Conservation (phyloP, 2,888 invertebrate genomes). For the Cantharis nigra region DNA sequence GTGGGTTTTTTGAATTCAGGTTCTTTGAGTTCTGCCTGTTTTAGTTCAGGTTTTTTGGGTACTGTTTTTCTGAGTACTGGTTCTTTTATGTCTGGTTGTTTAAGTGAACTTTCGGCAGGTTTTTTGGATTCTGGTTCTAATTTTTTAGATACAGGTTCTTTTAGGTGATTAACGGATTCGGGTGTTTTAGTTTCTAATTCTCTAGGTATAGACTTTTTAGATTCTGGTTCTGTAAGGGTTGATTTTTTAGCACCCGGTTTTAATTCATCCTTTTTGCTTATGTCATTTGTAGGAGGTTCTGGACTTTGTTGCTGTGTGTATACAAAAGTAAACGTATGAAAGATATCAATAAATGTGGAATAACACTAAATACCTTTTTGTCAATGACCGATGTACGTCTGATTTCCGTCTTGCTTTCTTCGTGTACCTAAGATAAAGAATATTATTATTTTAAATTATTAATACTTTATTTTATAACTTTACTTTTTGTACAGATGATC, state of each 20-base stretch:
- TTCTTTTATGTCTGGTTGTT: conserved; percentile 40
- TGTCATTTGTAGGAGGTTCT: conserved; percentile 39
- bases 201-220: conserved; percentile 28
- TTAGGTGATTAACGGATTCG: conserved; percentile 31
- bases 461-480: background rate
- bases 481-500: conserved; percentile 52
- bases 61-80: conserved; percentile 38
- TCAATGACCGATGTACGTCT: conserved; percentile 56
- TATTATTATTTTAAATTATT: background rate
- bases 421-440: conserved; percentile 47
- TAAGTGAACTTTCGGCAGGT: conserved; percentile 33
- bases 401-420: conserved; percentile 57
- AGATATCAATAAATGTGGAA: background rate
- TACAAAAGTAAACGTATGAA: background rate
- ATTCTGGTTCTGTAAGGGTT: conserved; percentile 51
- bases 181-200: conserved; percentile 51
- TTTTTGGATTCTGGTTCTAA: conserved; percentile 45
- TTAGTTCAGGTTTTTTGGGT: conserved; percentile 48
- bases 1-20: conserved; percentile 41
- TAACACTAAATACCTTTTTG: conserved; percentile 45
- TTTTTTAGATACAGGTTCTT: conserved; percentile 45
- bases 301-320: conserved; percentile 31
- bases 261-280: conserved; percentile 46
- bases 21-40: conserved; percentile 44
- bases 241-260: conserved; percentile 47